Evolutionary conservation across 2,888 invertebrate species (phyloP).

Genomic region (Cyclophora albipunctata): DNA sequence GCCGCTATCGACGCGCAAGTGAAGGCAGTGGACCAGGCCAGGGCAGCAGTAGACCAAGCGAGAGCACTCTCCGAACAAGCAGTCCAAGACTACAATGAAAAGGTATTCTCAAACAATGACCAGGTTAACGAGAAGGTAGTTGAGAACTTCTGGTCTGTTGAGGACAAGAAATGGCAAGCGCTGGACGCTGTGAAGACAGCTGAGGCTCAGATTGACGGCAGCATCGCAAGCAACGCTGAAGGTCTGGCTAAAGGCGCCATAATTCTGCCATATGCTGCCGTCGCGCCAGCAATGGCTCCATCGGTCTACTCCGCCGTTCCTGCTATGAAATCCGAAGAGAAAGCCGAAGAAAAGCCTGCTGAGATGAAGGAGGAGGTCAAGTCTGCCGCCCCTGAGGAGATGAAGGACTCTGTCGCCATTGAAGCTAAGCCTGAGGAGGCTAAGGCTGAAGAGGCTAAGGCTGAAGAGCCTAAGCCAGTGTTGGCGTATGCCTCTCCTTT

Average conservation of each 20-base stretch:
- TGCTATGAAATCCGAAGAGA: conserved; percentile 11
- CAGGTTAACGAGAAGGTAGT: conserved; percentile 42
- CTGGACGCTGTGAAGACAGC: conserved; percentile 49
- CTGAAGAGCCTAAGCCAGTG: neutral
- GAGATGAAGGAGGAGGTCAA: conserved; percentile 28
- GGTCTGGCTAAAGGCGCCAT: conserved; percentile 34
- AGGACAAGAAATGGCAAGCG: conserved; percentile 63
- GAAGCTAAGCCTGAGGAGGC: conserved; percentile 7
- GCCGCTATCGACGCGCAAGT: conserved; percentile 58
- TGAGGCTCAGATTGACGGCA: conserved; percentile 50
- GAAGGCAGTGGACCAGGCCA: conserved; percentile 38
- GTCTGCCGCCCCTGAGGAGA: conserved; percentile 13
- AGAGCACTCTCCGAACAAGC: conserved; percentile 38
- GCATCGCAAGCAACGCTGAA: conserved; percentile 38
- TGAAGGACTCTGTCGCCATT: conserved; percentile 15
- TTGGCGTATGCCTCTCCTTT: conserved; percentile 1
- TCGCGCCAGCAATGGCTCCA: conserved; percentile 8
- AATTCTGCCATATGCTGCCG: conserved; percentile 15
- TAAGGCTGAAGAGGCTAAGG: neutral
- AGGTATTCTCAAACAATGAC: conserved; percentile 32
- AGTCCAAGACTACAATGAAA: conserved; percentile 37
- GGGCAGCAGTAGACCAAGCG: conserved; percentile 37
- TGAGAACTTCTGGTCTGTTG: conserved; percentile 44
- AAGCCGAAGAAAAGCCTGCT: conserved; percentile 23
- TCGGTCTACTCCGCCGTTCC: conserved; percentile 6